Evolutionary conservation across 2,797 vertebrate species (phyloP).

Genomic region (Alauda arvensis): DNA sequence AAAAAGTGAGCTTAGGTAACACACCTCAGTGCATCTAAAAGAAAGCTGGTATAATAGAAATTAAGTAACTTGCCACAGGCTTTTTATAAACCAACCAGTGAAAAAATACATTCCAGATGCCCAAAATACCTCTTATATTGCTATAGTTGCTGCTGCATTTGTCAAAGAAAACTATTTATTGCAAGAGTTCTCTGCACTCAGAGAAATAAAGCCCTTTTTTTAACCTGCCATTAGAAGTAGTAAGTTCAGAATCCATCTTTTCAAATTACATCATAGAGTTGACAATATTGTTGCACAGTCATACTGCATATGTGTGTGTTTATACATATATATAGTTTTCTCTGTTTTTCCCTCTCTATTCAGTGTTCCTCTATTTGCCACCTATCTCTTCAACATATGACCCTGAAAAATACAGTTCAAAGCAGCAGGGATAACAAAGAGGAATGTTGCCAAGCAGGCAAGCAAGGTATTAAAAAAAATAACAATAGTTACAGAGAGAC

Average conservation of each 20-base stretch:
- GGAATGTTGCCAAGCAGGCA: neutral
- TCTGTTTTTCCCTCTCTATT: neutral
- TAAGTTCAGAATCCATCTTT: neutral
- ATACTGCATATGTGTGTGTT: neutral
- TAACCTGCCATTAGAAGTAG: neutral
- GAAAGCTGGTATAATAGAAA: neutral
- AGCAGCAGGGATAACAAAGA: neutral
- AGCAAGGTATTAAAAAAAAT: neutral
- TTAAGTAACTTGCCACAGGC: neutral
- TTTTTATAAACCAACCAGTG: neutral
- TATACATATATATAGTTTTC: neutral
- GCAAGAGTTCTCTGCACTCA: neutral
- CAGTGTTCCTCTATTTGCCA: neutral
- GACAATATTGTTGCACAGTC: neutral
- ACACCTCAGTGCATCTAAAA: neutral
- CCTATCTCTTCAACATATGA: neutral
- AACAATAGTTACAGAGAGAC: neutral
- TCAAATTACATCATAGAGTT: neutral
- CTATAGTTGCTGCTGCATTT: neutral
- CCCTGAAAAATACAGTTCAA: neutral
- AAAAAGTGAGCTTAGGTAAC: neutral
- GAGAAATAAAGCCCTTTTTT: neutral
- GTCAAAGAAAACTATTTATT: neutral
- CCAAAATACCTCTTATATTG: neutral
- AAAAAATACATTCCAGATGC: neutral